phyloP scores from a whole-genome alignment of 2,797 vertebrate species.

The Phalloptychus januarius region DNA sequence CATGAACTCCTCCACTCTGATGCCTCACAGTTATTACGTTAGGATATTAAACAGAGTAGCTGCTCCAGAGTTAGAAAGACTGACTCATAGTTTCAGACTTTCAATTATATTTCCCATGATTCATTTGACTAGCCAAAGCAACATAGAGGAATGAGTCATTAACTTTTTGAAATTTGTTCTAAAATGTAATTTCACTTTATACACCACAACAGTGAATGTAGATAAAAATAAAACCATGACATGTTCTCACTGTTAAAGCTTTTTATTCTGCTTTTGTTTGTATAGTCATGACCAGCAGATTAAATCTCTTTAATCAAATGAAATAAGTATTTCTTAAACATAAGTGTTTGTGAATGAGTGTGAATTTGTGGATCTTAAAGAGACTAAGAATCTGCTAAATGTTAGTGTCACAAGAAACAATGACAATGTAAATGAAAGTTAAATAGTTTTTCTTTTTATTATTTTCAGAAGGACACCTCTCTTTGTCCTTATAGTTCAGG shows the following conservation, averaged over 20 bases:
- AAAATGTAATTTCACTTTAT: neutral
- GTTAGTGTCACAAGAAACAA: neutral
- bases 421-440: neutral
- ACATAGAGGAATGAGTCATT: neutral
- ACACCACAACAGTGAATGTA: neutral
- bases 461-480: neutral
- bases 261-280: neutral
- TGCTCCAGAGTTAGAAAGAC: neutral
- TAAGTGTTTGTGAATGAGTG: neutral
- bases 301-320: no score
- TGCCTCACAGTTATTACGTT: neutral
- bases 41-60: conserved; percentile 2
- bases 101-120: conserved; percentile 11
- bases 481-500: neutral
- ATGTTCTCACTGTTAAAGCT: neutral
- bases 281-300: neutral
- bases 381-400: neutral
- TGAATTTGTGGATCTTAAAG: neutral
- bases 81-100: neutral
- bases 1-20: neutral
- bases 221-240: neutral
- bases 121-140: conserved; percentile 11
- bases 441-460: neutral
- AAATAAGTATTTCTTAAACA: neutral
- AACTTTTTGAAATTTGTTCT: neutral